Percentiles rank a stretch among this genome's conserved stretches.
Evolutionary conservation across 2,888 invertebrate species (phyloP).

Genomic region (Dryococelus australis): DNA sequence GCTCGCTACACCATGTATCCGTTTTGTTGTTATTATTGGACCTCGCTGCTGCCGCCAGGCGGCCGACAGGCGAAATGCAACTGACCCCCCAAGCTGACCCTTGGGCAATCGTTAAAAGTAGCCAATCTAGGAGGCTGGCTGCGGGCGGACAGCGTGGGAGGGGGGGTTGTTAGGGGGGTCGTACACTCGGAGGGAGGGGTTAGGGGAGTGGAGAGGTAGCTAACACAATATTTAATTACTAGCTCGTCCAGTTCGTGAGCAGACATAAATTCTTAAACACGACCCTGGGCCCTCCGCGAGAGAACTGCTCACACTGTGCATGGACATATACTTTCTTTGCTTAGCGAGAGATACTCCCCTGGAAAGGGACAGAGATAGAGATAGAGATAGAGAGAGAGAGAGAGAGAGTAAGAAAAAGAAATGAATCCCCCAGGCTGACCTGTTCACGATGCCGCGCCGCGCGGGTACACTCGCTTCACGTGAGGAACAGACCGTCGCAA

Average conservation of each 20-base stretch:
- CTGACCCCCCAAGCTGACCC: conserved; percentile 35
- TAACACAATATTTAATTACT: conserved; percentile 34
- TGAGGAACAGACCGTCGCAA: not conserved
- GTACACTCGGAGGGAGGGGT: not conserved
- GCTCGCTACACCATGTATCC: too few relatives aligned
- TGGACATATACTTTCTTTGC: conserved; percentile 10
- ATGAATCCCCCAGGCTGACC: not conserved
- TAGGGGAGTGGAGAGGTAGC: not conserved
- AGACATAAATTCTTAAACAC: conserved; percentile 32
- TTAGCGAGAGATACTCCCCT: not conserved
- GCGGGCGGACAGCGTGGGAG: not conserved
- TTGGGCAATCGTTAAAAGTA: conserved; percentile 45
- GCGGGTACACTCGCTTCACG: not conserved
- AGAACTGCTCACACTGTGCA: conserved; percentile 13
- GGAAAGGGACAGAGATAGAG: not conserved
- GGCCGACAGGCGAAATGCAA: not conserved
- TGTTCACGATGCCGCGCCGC: not conserved
- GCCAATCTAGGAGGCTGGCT: conserved; percentile 40
- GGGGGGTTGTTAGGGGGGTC: not conserved
- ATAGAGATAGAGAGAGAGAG: not conserved
- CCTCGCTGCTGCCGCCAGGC: not conserved
- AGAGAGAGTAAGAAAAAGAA: conserved; percentile 13
- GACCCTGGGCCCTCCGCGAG: not conserved
- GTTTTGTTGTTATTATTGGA: conserved; percentile 4
- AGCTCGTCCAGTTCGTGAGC: conserved; percentile 28